A percentile compares a stretch with the other conserved stretches of the same genome.
phyloP scores from a whole-genome alignment of 2,888 invertebrate species.

The Lamellibrachia satsuma region DNA sequence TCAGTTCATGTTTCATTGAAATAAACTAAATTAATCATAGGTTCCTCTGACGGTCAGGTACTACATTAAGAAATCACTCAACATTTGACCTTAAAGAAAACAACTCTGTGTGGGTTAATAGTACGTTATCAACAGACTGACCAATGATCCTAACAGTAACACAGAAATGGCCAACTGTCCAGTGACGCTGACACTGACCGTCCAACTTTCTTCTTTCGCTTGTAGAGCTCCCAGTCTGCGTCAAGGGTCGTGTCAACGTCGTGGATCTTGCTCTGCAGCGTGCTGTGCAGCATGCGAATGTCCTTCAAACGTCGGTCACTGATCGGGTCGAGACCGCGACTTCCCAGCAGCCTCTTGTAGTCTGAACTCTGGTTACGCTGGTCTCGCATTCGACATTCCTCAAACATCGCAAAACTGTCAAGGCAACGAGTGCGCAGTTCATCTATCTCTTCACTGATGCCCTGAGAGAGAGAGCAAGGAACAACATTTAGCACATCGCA shows the following conservation, averaged over 20 bases:
- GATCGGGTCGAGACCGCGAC: slow-evolving; percentile 72
- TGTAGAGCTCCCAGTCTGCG: slow-evolving; percentile 77
- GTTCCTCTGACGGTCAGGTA: too few relatives aligned
- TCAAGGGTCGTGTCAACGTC: slow-evolving; percentile 80
- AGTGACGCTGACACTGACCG: slow-evolving; percentile 21
- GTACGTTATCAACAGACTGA: too few relatives aligned
- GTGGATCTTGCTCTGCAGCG: slow-evolving; percentile 79
- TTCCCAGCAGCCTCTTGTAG: slow-evolving; percentile 35
- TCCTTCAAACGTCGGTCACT: slow-evolving; percentile 76
- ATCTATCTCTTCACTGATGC: slow-evolving; percentile 69
- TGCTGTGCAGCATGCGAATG: slow-evolving; percentile 73
- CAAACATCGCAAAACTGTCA: slow-evolving; percentile 62
- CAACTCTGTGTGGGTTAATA: too few relatives aligned
- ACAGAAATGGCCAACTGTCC: not conserved
- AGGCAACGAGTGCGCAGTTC: slow-evolving; percentile 70
- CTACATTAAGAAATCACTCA: too few relatives aligned
- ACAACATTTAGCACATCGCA: not conserved
- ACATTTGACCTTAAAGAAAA: too few relatives aligned
- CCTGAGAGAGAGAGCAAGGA: slow-evolving; percentile 14
- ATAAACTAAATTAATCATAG: too few relatives aligned
- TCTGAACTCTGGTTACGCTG: slow-evolving; percentile 60
- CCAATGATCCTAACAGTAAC: too few relatives aligned
- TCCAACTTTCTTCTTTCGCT: slow-evolving; percentile 45
- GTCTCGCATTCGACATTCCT: slow-evolving; percentile 62
- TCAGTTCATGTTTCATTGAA: too few relatives aligned